These are phyloP conservation scores for Dolichotis patagonum DNA, from an alignment of 2,113 vertebrate genomes.

Conservation along the genomic window DNA sequence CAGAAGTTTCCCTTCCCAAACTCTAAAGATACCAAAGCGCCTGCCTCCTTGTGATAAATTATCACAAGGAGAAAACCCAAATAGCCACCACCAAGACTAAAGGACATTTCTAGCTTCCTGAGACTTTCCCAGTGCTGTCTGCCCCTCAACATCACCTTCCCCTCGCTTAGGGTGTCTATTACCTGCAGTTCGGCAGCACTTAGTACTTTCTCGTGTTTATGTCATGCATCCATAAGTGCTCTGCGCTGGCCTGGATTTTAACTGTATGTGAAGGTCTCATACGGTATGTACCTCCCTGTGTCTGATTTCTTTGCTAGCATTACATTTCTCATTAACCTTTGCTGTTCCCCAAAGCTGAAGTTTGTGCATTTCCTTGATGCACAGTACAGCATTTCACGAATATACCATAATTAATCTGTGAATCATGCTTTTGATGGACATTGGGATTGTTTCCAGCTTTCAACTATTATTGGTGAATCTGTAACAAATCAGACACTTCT, in stretches of 20 bases:
- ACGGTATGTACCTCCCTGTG: neutral
- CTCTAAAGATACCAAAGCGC: neutral
- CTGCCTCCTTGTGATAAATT: neutral
- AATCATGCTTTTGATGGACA: neutral
- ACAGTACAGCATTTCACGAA: neutral
- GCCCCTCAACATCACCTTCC: neutral
- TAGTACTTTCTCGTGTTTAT: neutral
- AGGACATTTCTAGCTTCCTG: neutral
- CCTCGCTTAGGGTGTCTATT: neutral
- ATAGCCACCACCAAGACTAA: neutral
- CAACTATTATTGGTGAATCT: neutral
- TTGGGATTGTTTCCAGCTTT: conserved; percentile 21
- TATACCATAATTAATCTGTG: neutral
- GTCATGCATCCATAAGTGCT: neutral
- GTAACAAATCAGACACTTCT: neutral
- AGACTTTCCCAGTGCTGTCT: too few relatives aligned
- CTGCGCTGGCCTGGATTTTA: conserved; percentile 18
- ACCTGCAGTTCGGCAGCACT: fast-evolving
- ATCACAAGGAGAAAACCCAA: neutral
- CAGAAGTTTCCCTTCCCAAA: neutral
- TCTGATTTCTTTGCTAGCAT: neutral
- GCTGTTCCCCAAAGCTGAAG: neutral
- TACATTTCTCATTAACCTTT: neutral
- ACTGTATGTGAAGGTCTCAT: neutral
- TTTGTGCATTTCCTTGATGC: neutral